Evolutionary conservation across 2,113 vertebrate genomes (phyloP).

Genomic region (Megaptera novaeangliae): DNA sequence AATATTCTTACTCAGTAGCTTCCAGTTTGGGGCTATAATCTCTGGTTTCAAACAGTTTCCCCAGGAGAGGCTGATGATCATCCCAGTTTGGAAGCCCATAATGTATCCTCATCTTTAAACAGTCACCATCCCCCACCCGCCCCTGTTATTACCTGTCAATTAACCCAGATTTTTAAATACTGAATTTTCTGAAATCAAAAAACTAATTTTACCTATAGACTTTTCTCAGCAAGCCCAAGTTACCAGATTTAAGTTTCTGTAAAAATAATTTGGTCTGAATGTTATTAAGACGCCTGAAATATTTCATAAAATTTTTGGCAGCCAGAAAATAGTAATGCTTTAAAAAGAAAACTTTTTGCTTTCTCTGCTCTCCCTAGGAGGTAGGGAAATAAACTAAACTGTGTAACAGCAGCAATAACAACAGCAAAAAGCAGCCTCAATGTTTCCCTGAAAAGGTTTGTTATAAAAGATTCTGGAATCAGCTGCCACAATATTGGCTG

Average conservation of each 20-base stretch:
- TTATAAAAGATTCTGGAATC: conserved; percentile 19
- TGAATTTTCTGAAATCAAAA: background rate
- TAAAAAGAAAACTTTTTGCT: background rate
- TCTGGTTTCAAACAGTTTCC: background rate
- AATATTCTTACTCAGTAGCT: background rate
- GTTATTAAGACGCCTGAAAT: background rate
- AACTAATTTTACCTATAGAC: background rate
- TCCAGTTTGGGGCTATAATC: background rate
- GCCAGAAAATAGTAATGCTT: background rate
- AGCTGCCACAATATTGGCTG: background rate
- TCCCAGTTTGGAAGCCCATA: background rate
- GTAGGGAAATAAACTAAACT: background rate
- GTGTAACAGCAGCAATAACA: background rate
- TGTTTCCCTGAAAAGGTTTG: background rate
- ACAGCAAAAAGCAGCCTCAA: background rate
- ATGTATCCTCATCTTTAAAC: background rate
- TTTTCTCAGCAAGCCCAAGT: background rate
- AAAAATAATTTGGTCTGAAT: background rate
- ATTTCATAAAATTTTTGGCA: background rate
- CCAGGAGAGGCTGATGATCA: background rate
- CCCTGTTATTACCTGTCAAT: background rate
- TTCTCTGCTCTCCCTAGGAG: background rate
- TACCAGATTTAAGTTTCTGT: background rate
- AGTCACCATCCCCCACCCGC: background rate
- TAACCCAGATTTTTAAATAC: background rate